Conservation (phyloP, 2,113 vertebrate genomes). For the Promerops cafer region DNA sequence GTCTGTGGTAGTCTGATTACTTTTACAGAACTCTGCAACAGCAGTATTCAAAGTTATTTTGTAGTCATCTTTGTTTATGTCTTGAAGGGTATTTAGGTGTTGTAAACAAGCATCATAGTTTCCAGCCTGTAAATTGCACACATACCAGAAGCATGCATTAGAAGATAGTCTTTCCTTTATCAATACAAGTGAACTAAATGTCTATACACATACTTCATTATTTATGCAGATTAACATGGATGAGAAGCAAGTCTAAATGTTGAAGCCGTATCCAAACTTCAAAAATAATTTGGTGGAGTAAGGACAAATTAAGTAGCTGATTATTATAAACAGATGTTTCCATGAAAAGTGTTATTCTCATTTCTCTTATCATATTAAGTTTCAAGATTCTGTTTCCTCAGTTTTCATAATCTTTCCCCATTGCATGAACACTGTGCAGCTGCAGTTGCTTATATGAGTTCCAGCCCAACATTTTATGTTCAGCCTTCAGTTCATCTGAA, state of each 20-base stretch:
- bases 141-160: background rate
- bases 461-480: background rate
- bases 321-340: background rate
- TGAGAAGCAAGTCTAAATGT: background rate
- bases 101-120: conserved; percentile 88
- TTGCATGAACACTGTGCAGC: accelerated
- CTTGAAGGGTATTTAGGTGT: conserved; percentile 86
- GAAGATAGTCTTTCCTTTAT: background rate
- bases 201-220: background rate
- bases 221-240: background rate
- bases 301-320: background rate
- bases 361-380: background rate
- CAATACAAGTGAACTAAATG: background rate
- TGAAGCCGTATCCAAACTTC: background rate
- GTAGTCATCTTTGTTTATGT: conserved; percentile 96
- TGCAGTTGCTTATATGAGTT: background rate
- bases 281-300: background rate
- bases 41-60: conserved; percentile 95
- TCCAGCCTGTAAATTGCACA: conserved; percentile 77
- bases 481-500: background rate
- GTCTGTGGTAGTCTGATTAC: conserved; percentile 88
- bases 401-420: background rate
- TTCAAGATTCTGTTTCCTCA: background rate
- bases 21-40: conserved; percentile 92
- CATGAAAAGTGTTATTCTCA: background rate